Conservation (phyloP, 1,140 invertebrate genomes). For the Platyscapa corneri region DNA sequence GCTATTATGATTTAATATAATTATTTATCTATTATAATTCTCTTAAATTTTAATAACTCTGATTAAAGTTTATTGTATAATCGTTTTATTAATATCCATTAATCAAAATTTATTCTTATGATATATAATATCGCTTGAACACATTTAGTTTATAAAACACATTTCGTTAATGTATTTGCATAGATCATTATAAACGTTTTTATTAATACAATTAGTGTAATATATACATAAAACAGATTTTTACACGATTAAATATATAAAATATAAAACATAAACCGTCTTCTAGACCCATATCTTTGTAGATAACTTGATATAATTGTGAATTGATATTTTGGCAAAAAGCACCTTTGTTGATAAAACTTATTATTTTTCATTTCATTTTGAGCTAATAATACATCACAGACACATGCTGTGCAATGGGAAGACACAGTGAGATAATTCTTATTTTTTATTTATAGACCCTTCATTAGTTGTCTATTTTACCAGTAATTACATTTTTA, state of each 20-base stretch:
- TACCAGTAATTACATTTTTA: conserved; percentile 30
- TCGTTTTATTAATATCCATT: background rate
- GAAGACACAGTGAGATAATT: conserved; percentile 67
- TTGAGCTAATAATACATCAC: conserved; percentile 60
- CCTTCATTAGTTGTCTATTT: conserved; percentile 13
- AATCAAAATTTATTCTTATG: background rate
- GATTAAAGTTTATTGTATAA: background rate
- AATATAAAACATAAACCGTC: conserved; percentile 47
- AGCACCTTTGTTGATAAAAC: conserved; percentile 45
- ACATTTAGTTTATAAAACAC: conserved; percentile 33
- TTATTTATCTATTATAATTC: conserved; percentile 12
- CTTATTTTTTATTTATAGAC: conserved; percentile 26
- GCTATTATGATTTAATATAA: conserved; percentile 33
- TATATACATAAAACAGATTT: conserved; percentile 34
- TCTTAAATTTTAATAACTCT: conserved; percentile 4
- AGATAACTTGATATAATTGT: conserved; percentile 18
- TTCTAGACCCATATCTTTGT: conserved; percentile 44
- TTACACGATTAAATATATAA: conserved; percentile 36
- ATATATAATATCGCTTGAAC: conserved; percentile 22
- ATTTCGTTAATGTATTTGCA: conserved; percentile 20
- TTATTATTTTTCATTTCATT: conserved; percentile 22
- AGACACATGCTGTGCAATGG: conserved; percentile 64
- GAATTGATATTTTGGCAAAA: conserved; percentile 34
- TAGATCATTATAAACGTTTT: conserved; percentile 38
- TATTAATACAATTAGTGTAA: conserved; percentile 26